Percentiles rank a stretch among this genome's conserved stretches.
These are phyloP conservation scores for Sitobion miscanthi DNA, from an alignment of 1,140 invertebrate species.

Conservation along the genomic window DNA sequence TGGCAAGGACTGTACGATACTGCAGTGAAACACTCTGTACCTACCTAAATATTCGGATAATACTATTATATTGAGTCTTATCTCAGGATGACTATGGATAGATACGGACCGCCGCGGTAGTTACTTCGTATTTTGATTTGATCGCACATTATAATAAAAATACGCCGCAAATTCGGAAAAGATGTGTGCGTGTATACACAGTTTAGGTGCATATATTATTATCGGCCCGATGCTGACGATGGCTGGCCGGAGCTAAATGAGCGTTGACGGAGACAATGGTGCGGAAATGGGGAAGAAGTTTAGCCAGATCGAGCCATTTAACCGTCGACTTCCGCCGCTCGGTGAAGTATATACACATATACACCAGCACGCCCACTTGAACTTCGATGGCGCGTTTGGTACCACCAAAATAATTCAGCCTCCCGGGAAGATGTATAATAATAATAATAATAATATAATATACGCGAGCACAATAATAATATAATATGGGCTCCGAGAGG, in stretches of 20 bases:
- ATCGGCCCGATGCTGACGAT: background rate
- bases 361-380: background rate
- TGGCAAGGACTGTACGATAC: too few species aligned
- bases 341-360: background rate
- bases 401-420: background rate
- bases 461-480: background rate
- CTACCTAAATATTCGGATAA: background rate
- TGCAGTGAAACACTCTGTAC: background rate
- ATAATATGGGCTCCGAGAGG: background rate
- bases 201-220: too few species aligned
- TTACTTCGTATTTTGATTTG: background rate
- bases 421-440: background rate
- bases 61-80: background rate
- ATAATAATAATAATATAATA: slow-evolving; percentile 15
- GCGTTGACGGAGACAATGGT: background rate
- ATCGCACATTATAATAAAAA: background rate
- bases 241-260: background rate
- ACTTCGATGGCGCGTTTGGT: background rate
- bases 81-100: background rate
- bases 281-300: background rate
- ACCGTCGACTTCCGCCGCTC: background rate
- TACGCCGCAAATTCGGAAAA: background rate
- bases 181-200: background rate
- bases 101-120: too few species aligned
- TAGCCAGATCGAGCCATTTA: background rate